These are phyloP conservation scores for Drosophila sordidula DNA, from an alignment of 2,888 invertebrate genomes.

Conservation along the genomic window DNA sequence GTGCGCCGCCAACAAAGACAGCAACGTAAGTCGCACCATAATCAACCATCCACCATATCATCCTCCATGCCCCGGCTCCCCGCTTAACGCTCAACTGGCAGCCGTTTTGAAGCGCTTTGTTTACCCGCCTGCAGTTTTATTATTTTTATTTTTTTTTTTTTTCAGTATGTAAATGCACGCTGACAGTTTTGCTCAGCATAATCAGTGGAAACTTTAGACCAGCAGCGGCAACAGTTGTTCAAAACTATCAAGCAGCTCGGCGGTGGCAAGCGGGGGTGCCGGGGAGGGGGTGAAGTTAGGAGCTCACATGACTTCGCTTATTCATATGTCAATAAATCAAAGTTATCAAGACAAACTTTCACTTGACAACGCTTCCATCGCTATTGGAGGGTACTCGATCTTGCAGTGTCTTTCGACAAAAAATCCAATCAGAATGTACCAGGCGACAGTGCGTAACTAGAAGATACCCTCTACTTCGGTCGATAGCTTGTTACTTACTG, in stretches of 20 bases:
- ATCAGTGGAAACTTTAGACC: slow-evolving; percentile 39
- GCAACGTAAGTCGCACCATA: slow-evolving; percentile 12
- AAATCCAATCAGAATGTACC: not conserved
- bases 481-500: too few species aligned
- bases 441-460: not conserved
- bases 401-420: slow-evolving; percentile 4
- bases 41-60: not conserved
- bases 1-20: slow-evolving; percentile 31
- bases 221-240: slow-evolving; percentile 14
- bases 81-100: slow-evolving; percentile 6
- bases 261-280: too few species aligned
- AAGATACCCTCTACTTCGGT: not conserved
- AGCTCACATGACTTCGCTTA: slow-evolving; percentile 42
- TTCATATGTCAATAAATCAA: slow-evolving; percentile 42
- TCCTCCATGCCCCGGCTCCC: not conserved
- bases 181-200: slow-evolving; percentile 47
- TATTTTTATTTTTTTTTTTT: not conserved
- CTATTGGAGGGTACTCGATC: slow-evolving; percentile 1
- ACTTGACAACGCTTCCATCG: slow-evolving; percentile 15
- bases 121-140: slow-evolving; percentile 30
- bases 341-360: slow-evolving; percentile 37
- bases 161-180: slow-evolving; percentile 31
- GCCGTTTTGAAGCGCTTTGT: slow-evolving; percentile 45
- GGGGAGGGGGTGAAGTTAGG: not conserved
- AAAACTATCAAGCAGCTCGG: slow-evolving; percentile 1